Evolutionary conservation across 2,113 vertebrate species (phyloP).

Genomic region (Tychaedon coryphoeus): DNA sequence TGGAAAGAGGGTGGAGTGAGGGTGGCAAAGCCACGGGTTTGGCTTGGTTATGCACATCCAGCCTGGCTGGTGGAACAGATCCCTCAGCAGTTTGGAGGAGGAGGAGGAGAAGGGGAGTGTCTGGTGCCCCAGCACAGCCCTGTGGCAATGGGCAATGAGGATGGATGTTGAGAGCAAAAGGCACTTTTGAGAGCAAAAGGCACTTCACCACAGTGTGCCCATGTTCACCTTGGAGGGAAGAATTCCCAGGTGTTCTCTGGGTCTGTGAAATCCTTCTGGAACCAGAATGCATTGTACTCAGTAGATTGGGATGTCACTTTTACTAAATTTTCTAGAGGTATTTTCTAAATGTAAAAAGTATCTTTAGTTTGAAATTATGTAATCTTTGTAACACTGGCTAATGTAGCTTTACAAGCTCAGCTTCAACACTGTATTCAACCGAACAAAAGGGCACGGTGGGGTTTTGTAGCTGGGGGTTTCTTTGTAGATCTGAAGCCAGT

Average conservation of each 20-base stretch:
- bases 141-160: not conserved
- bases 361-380: constrained; percentile 39
- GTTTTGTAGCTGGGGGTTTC: not conserved
- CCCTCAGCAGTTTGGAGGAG: not conserved
- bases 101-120: not conserved
- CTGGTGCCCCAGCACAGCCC: not conserved
- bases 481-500: not conserved
- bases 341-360: constrained; percentile 61
- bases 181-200: not conserved
- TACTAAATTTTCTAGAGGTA: not conserved
- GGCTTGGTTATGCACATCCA: not conserved
- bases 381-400: constrained; percentile 46
- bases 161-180: not conserved
- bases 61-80: not conserved
- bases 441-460: not conserved
- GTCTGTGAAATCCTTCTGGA: not conserved
- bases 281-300: not conserved
- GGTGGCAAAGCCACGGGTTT: not conserved
- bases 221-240: not conserved
- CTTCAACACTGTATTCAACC: not conserved
- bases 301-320: not conserved
- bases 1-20: not conserved
- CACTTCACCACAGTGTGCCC: not conserved
- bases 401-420: not conserved
- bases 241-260: not conserved